phyloP scores from a whole-genome alignment of 2,797 vertebrate species.

The Percopsis omiscomaycus region DNA sequence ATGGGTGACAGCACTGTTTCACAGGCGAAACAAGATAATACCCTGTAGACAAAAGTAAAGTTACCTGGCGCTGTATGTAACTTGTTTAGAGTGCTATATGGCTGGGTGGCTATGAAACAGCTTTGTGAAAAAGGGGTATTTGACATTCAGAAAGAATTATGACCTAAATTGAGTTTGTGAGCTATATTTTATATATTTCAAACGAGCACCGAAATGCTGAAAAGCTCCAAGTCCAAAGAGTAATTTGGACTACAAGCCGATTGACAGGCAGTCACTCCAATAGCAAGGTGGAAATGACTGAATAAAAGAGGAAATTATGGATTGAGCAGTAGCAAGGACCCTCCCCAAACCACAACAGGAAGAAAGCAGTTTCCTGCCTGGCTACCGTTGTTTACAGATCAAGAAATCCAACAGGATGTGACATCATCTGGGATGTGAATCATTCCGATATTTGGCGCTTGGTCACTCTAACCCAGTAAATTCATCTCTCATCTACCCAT shows the following conservation, averaged over 20 bases:
- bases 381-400: constrained; percentile 63
- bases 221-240: not conserved
- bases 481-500: constrained; percentile 4
- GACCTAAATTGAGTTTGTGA: not conserved
- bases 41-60: constrained; percentile 11
- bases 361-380: constrained; percentile 55
- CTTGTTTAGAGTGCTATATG: constrained; percentile 7
- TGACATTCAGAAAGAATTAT: not conserved
- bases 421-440: constrained; percentile 62
- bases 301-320: constrained; percentile 15
- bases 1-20: constrained; percentile 7
- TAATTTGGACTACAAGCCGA: constrained; percentile 9
- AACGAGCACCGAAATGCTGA: not conserved
- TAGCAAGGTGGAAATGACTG: constrained; percentile 20
- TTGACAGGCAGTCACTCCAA: constrained; percentile 24
- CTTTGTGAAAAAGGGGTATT: not conserved
- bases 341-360: constrained; percentile 48
- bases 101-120: constrained; percentile 4
- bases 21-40: constrained; percentile 36
- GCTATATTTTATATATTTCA: no score
- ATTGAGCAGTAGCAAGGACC: not conserved
- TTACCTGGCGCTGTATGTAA: constrained; percentile 20
- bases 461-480: constrained; percentile 34
- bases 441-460: constrained; percentile 36
- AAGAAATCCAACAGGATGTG: constrained; percentile 65